These are phyloP conservation scores for Lithobates sylvaticus DNA, from an alignment of 2,797 vertebrate species.

Conservation along the genomic window DNA sequence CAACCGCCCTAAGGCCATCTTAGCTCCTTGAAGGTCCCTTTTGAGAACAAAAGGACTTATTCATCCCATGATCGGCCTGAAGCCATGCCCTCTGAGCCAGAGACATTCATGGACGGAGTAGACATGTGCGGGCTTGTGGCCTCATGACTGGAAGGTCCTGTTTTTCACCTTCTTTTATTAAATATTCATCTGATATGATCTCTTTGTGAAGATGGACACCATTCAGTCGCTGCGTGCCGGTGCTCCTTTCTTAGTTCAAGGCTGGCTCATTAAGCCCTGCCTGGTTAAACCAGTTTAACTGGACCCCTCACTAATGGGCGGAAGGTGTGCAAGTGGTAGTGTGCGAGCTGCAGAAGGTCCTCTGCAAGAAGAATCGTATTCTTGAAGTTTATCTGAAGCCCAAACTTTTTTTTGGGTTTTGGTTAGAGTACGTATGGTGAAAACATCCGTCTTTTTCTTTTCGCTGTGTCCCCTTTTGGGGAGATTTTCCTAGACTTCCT, in stretches of 20 bases:
- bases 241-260: neutral
- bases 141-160: neutral
- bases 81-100: neutral
- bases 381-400: too few species aligned
- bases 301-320: neutral
- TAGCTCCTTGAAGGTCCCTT: too few species aligned
- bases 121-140: neutral
- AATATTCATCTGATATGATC: neutral
- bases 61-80: neutral
- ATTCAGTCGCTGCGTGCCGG: neutral
- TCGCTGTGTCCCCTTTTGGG: too few species aligned
- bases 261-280: neutral
- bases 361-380: too few species aligned
- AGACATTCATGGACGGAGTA: neutral
- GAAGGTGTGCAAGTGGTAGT: too few species aligned
- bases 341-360: too few species aligned
- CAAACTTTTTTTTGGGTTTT: too few species aligned
- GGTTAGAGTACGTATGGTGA: too few species aligned
- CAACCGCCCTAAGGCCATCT: too few species aligned
- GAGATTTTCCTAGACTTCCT: too few species aligned
- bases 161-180: slow-evolving; percentile 6
- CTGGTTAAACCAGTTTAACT: slow-evolving; percentile 31
- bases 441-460: too few species aligned
- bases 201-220: neutral
- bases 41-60: too few species aligned